Base-by-base conservation (phyloP, 2,797 vertebrate species). In the Parambassis ranga region DNA sequence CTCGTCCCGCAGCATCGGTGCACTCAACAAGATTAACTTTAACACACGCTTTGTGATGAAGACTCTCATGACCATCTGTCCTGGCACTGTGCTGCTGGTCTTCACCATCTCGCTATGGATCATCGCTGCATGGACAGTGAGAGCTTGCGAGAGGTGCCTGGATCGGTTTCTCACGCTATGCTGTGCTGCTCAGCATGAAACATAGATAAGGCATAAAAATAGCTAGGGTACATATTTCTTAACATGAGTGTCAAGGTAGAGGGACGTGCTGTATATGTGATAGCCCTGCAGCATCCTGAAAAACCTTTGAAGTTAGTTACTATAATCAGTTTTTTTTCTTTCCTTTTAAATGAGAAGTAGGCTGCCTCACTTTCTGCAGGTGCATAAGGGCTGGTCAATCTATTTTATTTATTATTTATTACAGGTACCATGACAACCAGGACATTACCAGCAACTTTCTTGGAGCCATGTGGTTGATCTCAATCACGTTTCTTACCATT, bases 51-150 rank as follows among this genome's bases (percentile, higher is more conserved):
- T 99, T 86, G 97, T 99, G 90, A 99, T 99, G 98, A 99, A 99
- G 94, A 99, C 97, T 76, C 90, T 99, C 90, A 99, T 99, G 98
- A 99, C 98, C 90, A 99, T 99, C 92, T 99, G 98, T 86, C 98
- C 98, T 5, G 98, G 98, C 92, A 99, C 97, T 71, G 97, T 99
- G 83, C 94, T 99, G 84, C 94, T 99, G 91, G 98, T 99, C 90
- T 99, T 99, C 94, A 99, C 97, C 94, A 99, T 99, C 92, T 99
- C 98, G 6, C 92, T 99, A 85, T 99, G 98, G 98, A 99, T 99
- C 95, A 99, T 99, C 84, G 98, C 98, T 67, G 98, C 97, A 24
- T 99, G 98, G 98, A 99, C 97, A 74, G 97, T 99, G 88, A 94
- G 98, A 92, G 98, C 97, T 61, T 99, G 98, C 84, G 98, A 99